These are phyloP conservation scores for Tenthredo amoena DNA, from an alignment of 2,888 invertebrate genomes.

Conservation along the genomic window DNA sequence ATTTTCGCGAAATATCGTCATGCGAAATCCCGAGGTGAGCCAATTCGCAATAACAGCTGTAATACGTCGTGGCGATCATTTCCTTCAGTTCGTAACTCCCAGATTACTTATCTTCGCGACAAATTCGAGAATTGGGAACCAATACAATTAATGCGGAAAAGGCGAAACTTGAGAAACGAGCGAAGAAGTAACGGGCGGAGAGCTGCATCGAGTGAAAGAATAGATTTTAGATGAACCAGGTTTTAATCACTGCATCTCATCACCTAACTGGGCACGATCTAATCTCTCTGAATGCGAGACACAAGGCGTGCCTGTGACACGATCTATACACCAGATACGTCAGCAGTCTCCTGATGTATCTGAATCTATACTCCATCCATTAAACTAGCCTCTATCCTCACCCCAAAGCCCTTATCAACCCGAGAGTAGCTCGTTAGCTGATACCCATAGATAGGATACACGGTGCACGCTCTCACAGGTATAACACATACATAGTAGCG, in stretches of 20 bases:
- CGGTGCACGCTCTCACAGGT: not conserved
- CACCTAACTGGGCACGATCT: conserved; percentile 42
- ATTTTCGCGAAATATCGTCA: not conserved
- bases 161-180: not conserved
- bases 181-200: not conserved
- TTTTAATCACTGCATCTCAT: conserved; percentile 38
- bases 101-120: not conserved
- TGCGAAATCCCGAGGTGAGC: conserved; percentile 18
- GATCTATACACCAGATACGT: conserved; percentile 72
- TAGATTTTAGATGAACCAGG: conserved; percentile 36
- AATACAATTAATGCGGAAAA: not conserved
- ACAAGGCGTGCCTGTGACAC: conserved; percentile 58
- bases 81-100: not conserved
- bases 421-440: conserved; percentile 43
- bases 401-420: conserved; percentile 36
- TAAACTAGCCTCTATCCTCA: conserved; percentile 60
- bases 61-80: not conserved
- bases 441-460: conserved; percentile 26
- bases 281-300: conserved; percentile 42
- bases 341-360: conserved; percentile 71
- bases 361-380: conserved; percentile 74
- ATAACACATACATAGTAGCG: not conserved
- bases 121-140: not conserved
- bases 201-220: conserved; percentile 1
- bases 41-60: not conserved